phyloP scores from a whole-genome alignment of 2,888 invertebrate genomes.

The Spilarctia lutea region DNA sequence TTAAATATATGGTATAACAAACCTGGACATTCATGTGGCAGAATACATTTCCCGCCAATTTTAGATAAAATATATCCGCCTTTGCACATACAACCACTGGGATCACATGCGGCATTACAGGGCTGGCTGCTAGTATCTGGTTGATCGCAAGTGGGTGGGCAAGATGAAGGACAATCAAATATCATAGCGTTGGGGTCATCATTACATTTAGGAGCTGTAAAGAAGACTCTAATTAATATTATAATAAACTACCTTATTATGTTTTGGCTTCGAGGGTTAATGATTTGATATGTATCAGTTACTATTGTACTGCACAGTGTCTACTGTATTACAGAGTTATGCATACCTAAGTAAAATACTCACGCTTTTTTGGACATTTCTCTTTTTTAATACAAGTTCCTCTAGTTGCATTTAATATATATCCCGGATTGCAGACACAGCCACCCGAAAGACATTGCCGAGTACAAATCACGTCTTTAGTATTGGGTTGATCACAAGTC shows the following conservation, averaged over 20 bases:
- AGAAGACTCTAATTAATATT: neutral
- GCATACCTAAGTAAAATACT: neutral
- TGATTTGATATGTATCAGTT: no score
- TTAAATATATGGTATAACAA: neutral
- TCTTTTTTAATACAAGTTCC: slow-evolving; percentile 49
- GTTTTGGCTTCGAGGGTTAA: no score
- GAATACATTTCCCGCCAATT: slow-evolving; percentile 11
- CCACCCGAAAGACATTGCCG: slow-evolving; percentile 37
- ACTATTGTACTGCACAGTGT: no score
- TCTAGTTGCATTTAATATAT: slow-evolving; percentile 23
- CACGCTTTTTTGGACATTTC: slow-evolving; percentile 13
- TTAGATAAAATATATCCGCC: neutral
- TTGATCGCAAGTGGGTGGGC: slow-evolving; percentile 48
- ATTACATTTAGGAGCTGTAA: neutral
- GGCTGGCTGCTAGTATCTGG: slow-evolving; percentile 28
- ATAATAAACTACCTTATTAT: neutral
- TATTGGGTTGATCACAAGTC: slow-evolving; percentile 44
- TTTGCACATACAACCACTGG: slow-evolving; percentile 9
- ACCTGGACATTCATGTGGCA: slow-evolving; percentile 12
- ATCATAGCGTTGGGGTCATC: slow-evolving; percentile 5
- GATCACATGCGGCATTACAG: slow-evolving; percentile 22
- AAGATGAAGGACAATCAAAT: slow-evolving; percentile 45
- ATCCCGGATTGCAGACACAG: slow-evolving; percentile 43
- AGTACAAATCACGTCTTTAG: slow-evolving; percentile 24
- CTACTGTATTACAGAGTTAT: no score